Base-by-base conservation (phyloP, 2,888 invertebrate species). In the Leucozona laternaria region DNA sequence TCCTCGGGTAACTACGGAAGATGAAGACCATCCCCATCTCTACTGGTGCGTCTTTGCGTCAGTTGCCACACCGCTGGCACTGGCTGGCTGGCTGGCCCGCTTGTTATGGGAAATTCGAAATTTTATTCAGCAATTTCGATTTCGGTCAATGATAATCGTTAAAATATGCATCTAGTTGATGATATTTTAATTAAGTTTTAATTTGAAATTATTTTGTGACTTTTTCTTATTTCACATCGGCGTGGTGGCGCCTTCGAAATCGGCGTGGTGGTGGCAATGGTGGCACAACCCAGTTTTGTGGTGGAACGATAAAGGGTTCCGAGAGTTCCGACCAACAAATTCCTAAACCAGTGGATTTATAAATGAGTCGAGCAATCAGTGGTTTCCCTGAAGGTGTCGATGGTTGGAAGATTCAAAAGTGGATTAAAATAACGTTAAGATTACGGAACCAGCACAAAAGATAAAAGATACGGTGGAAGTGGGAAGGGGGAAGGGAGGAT, bases 151-250 rank as follows among this genome's bases (percentile, higher is more conserved):
- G 88, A 88, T 88, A 86, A 88, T 88, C 88, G 75, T 79, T 86
- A 86, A 86, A 88, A 82, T 88, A 88, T 88, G 86, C 88, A 86
- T 86, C 76, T 73, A 62, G 62, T 86, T 86, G 86, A 86, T 88
- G 84, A 88, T 88, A 82, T 88, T 88, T 88, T 88, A 88, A 88
- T 88, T 88, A 88, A 84, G 88, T 84, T 88, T 88, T 81, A 88
- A 88, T 84, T 88, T 77, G 86, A 77, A 88, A 86, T 86, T 82
- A 79, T 88, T 82, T 82, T 60, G 31, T 55, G 86, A 68, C 57
- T 78, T 48, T 73, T 82, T 58, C 45, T 37, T 17, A 28, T 43
- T 60, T 40, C 37, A 8, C 31, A 31, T 31, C 31, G 53, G n/a
- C 22, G 5, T 6, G 13, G 2, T 25, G 25, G 25, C 22, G 53